phyloP scores from a whole-genome alignment of 2,888 invertebrate species.

The Apotomis capreana region DNA sequence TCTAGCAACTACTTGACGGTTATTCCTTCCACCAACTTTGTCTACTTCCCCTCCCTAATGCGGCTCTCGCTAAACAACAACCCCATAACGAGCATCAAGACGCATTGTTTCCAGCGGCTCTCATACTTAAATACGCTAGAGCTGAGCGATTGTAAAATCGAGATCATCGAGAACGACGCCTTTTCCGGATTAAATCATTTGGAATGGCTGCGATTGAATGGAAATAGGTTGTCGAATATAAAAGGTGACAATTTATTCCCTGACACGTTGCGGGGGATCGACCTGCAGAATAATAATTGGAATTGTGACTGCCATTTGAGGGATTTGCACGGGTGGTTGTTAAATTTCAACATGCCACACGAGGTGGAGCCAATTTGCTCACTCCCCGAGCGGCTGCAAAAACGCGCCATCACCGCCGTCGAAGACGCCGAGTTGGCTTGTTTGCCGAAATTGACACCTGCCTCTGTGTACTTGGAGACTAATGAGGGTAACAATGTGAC shows the following conservation, averaged over 20 bases:
- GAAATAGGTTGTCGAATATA: constrained; percentile 90
- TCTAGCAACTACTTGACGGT: constrained; percentile 90
- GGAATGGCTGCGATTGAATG: constrained; percentile 93
- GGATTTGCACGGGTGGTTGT: constrained; percentile 90
- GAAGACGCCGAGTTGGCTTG: constrained; percentile 90
- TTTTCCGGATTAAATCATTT: constrained; percentile 91
- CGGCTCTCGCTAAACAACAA: constrained; percentile 91
- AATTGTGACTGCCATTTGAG: constrained; percentile 92
- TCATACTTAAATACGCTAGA: constrained; percentile 91
- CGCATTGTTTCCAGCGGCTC: constrained; percentile 89
- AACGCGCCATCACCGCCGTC: constrained; percentile 86
- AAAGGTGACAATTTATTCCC: constrained; percentile 88
- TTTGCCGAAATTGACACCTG: constrained; percentile 89
- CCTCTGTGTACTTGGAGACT: constrained; percentile 89
- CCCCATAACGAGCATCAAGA: constrained; percentile 89
- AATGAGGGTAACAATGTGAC: constrained; percentile 92
- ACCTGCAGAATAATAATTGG: constrained; percentile 94
- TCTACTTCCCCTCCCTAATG: constrained; percentile 91
- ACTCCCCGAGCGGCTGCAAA: constrained; percentile 86
- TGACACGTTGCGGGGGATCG: constrained; percentile 90
- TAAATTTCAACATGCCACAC: constrained; percentile 89
- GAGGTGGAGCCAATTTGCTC: constrained; percentile 90
- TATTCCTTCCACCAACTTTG: constrained; percentile 91
- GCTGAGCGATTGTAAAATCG: constrained; percentile 91
- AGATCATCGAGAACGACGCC: constrained; percentile 89